Evolutionary conservation across 2,888 invertebrate genomes (phyloP), one percentile per base, ranked within the genome.

Genomic region (Cryptus viduatorius): DNA sequence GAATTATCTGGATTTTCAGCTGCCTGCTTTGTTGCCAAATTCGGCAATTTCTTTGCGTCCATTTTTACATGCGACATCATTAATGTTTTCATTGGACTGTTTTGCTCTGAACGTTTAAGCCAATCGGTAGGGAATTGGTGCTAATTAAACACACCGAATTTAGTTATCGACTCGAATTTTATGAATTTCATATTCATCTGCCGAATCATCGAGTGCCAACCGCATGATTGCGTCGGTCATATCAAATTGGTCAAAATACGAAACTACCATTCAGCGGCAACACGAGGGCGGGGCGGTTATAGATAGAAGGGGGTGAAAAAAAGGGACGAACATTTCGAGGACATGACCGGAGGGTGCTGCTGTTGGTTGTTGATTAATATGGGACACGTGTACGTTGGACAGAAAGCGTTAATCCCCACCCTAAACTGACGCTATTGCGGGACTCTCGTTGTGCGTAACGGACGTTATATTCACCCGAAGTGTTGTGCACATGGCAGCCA

Each of bases 281-380:
- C 68, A 16, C 24, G 77, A 12, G 31, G 44, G 8, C 7, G 0
- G 37, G 1, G 8, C 8, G 37, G 37, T 37, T 37, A 37, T 37
- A 37, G 37, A 37, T 37, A 4, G 37, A 37, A 37, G 37, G 5
- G 37, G 37, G 37, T 37, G 67, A 46, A 46, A 71, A 37, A 53
- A 78, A 50, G 59, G 48, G 48, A 81, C 67, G 29, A 56, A 79
- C 59, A 76, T 83, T 82, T 79, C 59, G 24, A n/a, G 50, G 14
- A 16, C 48, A 75, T 61, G 53, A 69, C 61, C n/a, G 50, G 42
- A 14, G 4, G 31, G 46, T 44, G 31, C 59, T 50, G 42, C 75
- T 64, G 68, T 56, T 81, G 75, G 61, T 75, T 42, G 5, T 76
- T 81, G 76, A 76, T 81, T 81, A 71, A 82, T 76, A 44, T 44